Evolutionary conservation across 2,113 vertebrate species (phyloP).

Genomic region (Heterotis niloticus): DNA sequence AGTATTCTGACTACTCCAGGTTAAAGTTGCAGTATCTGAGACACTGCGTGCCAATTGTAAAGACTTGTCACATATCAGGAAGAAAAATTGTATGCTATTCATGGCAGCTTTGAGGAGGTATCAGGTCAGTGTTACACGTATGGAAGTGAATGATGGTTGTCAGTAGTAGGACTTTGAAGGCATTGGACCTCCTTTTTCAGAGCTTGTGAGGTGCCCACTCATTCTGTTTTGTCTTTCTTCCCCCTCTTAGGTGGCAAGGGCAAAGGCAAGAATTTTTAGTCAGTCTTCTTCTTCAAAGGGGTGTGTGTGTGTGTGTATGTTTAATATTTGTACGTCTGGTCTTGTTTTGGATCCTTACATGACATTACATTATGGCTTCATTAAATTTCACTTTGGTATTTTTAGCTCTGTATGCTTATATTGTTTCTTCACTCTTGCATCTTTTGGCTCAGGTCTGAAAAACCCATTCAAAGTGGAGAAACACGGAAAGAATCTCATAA

Average conservation of each 20-base stretch:
- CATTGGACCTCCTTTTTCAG: neutral
- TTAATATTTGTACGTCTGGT: neutral
- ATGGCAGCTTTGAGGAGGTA: conserved; percentile 40
- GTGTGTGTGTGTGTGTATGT: conserved; percentile 25
- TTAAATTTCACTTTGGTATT: neutral
- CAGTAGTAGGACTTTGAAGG: neutral
- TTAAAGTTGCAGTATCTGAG: conserved; percentile 34
- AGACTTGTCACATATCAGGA: conserved; percentile 33
- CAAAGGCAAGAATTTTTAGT: conserved; percentile 35
- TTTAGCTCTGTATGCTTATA: neutral
- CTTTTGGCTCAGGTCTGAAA: conserved; percentile 1
- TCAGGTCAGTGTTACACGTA: conserved; percentile 37
- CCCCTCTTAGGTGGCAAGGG: conserved; percentile 32
- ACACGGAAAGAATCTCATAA: conserved; percentile 18
- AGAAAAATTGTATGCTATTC: conserved; percentile 37
- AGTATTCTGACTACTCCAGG: conserved; percentile 25
- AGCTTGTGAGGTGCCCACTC: neutral
- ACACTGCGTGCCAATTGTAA: conserved; percentile 32
- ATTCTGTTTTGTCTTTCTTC: neutral
- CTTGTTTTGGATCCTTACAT: neutral
- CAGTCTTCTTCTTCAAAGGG: conserved; percentile 34
- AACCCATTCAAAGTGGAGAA: neutral
- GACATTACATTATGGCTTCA: neutral
- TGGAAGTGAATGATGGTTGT: neutral
- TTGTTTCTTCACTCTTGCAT: neutral